Conservation (phyloP, 2,113 vertebrate genomes). For the Sinocyclocheilus rhinocerous region DNA sequence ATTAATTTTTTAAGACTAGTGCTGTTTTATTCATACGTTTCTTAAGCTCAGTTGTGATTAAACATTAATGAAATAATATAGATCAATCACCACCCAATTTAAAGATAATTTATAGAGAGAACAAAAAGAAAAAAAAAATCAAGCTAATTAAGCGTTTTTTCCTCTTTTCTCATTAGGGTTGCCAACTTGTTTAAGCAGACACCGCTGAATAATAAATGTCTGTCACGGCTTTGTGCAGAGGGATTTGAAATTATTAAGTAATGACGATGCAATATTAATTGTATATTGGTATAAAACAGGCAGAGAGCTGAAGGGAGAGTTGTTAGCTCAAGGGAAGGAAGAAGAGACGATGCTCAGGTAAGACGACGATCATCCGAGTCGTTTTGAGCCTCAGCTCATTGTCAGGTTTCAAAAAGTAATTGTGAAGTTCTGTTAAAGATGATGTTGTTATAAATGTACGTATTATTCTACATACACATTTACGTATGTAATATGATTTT, state of each 20-base stretch:
- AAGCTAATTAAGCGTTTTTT: neutral
- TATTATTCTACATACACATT: too few relatives aligned
- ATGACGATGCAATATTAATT: conserved; percentile 85
- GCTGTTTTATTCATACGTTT: conserved; percentile 77
- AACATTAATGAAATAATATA: conserved; percentile 70
- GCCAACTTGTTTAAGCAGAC: conserved; percentile 73
- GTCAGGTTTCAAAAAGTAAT: too few relatives aligned
- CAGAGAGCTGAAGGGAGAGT: too few relatives aligned
- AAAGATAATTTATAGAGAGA: neutral
- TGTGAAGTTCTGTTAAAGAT: too few relatives aligned
- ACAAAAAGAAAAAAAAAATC: neutral
- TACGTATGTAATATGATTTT: too few relatives aligned
- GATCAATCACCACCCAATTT: neutral
- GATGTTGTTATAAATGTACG: too few relatives aligned
- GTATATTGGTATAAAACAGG: too few relatives aligned
- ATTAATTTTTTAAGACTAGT: conserved; percentile 52
- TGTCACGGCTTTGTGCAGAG: conserved; percentile 70
- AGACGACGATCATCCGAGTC: too few relatives aligned
- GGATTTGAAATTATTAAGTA: conserved; percentile 87
- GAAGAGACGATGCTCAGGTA: too few relatives aligned
- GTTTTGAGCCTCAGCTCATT: too few relatives aligned
- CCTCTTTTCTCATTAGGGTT: conserved; percentile 46
- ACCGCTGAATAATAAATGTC: conserved; percentile 86
- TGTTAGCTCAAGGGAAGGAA: too few relatives aligned
- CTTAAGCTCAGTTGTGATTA: conserved; percentile 75